Base-by-base conservation (phyloP, 2,888 invertebrate species). In the Mythimna loreyi region DNA sequence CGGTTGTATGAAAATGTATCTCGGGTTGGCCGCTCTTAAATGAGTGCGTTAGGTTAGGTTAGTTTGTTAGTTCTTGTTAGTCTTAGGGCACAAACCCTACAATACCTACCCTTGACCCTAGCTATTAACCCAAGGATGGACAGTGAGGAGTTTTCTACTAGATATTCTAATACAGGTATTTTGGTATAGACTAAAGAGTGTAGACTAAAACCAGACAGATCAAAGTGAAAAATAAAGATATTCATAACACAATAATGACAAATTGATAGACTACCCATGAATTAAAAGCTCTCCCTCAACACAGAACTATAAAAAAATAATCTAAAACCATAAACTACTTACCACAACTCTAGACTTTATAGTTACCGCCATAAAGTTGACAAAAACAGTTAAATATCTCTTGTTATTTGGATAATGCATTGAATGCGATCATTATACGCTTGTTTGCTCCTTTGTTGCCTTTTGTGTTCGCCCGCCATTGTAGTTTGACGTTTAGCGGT, bases 401-500 rank as follows among this genome's bases (percentile, higher is more conserved):
- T 84, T 81, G 85, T 85, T 73, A 77, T 75, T 80, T 82, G 82
- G 82, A 89, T 88, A 92, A 91, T 91, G 87, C 90, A 86, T 88
- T 93, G 91, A 94, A 94, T 93, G 76, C 80, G 89, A 90, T 94
- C 92, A 94, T 94, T 94, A 95, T 85, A 94, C 92, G 94, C 89
- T 93, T 94, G 93, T 95, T 94, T 94, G 93, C 89, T 81, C 88
- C 89, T 89, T 91, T 94, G 92, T 92, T 92, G 73, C 65, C 86
- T 86, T 90, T 92, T 92, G 89, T 90, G 82, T 83, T 86, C 83
- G 80, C 85, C 87, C 86, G 86, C 90, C 87, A 86, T 93, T 93
- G 93, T 93, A 81, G 82, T 83, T 74, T 88, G 89, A 90, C 89
- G 89, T 93, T 92, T 93, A 91, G 92, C 87, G 91, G 94, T 89